Evolutionary conservation across 2,888 invertebrate genomes (phyloP).

Genomic region (Rhingia campestris): DNA sequence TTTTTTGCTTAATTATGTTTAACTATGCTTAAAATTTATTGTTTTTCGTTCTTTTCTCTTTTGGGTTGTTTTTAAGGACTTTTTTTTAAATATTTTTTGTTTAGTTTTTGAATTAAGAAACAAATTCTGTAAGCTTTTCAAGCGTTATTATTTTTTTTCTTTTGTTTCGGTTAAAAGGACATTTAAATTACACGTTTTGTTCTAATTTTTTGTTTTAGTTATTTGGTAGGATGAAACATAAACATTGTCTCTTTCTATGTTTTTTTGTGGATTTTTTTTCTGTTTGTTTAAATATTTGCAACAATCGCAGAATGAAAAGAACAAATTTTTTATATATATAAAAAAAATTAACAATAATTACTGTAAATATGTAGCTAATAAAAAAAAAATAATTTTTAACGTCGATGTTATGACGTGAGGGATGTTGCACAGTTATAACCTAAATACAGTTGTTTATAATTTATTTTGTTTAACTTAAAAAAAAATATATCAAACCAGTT

Average conservation of each 20-base stretch:
- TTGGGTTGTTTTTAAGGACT: slow-evolving; percentile 19
- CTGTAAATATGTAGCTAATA: slow-evolving; percentile 45
- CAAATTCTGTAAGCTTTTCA: slow-evolving; percentile 30
- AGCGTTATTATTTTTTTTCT: slow-evolving; percentile 20
- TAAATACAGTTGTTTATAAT: slow-evolving; percentile 50
- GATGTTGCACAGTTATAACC: slow-evolving; percentile 51
- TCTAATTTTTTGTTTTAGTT: slow-evolving; percentile 15
- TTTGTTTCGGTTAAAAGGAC: slow-evolving; percentile 46
- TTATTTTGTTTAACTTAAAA: slow-evolving; percentile 39
- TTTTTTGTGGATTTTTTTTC: background rate
- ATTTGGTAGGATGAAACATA: slow-evolving; percentile 14
- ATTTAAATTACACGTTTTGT: slow-evolving; percentile 53
- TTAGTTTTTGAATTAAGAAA: slow-evolving; percentile 2
- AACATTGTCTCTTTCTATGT: background rate
- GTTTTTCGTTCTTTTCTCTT: slow-evolving; percentile 53
- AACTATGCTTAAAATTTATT: slow-evolving; percentile 60
- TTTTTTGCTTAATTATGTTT: slow-evolving; percentile 65
- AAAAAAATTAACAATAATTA: slow-evolving; percentile 62
- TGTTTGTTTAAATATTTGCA: slow-evolving; percentile 38
- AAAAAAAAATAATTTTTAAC: slow-evolving; percentile 50
- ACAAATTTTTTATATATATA: slow-evolving; percentile 56
- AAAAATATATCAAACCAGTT: slow-evolving; percentile 32
- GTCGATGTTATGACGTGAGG: slow-evolving; percentile 56
- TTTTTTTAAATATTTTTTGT: slow-evolving; percentile 8
- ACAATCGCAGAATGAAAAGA: slow-evolving; percentile 43